Conservation (phyloP, 2,888 invertebrate species). For the Phasia obesa region DNA sequence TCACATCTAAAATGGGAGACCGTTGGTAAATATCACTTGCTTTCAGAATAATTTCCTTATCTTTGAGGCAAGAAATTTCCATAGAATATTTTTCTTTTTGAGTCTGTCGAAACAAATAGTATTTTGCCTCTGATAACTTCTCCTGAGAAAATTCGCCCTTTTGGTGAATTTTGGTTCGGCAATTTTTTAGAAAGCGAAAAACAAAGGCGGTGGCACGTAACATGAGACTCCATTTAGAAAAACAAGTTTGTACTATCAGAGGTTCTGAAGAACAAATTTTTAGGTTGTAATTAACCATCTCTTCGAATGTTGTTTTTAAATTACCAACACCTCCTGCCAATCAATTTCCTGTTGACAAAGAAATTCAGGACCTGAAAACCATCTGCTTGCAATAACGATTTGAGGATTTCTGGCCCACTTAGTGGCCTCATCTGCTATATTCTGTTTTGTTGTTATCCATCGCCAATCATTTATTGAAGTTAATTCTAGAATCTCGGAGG, state of each 20-base stretch:
- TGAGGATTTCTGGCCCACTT: not conserved
- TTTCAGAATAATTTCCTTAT: not conserved
- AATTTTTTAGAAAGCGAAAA: constrained; percentile 48
- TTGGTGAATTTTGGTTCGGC: not conserved
- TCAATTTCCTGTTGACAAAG: constrained; percentile 20
- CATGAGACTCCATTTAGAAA: constrained; percentile 50
- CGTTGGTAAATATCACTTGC: constrained; percentile 34
- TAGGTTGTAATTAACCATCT: constrained; percentile 10
- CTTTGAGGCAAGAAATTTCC: constrained; percentile 37
- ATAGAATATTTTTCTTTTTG: constrained; percentile 44
- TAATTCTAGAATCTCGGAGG: constrained; percentile 36
- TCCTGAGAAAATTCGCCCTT: constrained; percentile 50
- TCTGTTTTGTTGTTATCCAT: constrained; percentile 42
- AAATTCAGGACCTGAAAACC: constrained; percentile 51
- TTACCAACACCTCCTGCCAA: constrained; percentile 6
- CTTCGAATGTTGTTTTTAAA: constrained; percentile 13
- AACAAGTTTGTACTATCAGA: constrained; percentile 13
- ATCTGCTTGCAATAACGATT: constrained; percentile 32
- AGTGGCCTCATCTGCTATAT: constrained; percentile 53
- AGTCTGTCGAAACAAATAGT: constrained; percentile 47
- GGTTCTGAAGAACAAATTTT: not conserved
- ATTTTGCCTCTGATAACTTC: constrained; percentile 51
- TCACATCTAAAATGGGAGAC: constrained; percentile 43
- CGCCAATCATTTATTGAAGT: constrained; percentile 26
- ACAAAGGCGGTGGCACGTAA: constrained; percentile 42